A percentile compares a stretch with the other conserved stretches of the same genome.
Conservation (phyloP, 1,140 invertebrate genomes). For the Trachymyrmex septentrionalis region DNA sequence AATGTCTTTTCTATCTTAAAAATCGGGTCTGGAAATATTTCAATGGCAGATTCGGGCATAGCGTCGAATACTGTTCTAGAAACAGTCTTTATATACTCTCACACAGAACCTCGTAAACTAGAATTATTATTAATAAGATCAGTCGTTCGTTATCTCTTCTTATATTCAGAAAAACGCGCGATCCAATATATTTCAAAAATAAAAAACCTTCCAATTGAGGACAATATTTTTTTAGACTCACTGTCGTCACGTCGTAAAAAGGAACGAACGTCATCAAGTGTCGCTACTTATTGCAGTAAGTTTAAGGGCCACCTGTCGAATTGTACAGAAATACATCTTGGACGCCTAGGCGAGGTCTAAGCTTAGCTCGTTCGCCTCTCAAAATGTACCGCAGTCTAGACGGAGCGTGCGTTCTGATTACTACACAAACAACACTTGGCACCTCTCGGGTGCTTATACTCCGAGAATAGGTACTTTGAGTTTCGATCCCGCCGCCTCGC, state of each 20-base stretch:
- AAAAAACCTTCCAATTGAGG: not conserved
- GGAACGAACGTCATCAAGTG: not conserved
- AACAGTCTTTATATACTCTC: too few relatives aligned
- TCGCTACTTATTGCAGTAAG: slow-evolving; percentile 18
- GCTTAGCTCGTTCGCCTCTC: slow-evolving; percentile 47
- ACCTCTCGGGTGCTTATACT: slow-evolving; percentile 16
- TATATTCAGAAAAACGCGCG: not conserved
- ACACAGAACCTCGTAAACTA: too few relatives aligned
- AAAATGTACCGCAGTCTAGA: slow-evolving; percentile 43
- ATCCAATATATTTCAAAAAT: not conserved
- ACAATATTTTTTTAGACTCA: not conserved
- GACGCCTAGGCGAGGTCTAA: slow-evolving; percentile 53
- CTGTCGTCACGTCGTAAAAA: slow-evolving; percentile 11
- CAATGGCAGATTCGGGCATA: too few relatives aligned
- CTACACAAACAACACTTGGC: slow-evolving; percentile 53
- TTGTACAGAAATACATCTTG: slow-evolving; percentile 50
- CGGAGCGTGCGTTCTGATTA: slow-evolving; percentile 36
- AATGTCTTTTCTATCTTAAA: too few relatives aligned
- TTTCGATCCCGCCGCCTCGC: slow-evolving; percentile 8
- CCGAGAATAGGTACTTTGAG: slow-evolving; percentile 47
- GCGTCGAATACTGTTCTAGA: too few relatives aligned
- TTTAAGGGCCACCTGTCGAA: slow-evolving; percentile 57
- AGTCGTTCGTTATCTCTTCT: not conserved
- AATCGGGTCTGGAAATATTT: too few relatives aligned
- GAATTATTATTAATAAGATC: not conserved